Percentiles rank a stretch among this genome's conserved stretches.
phyloP scores from a whole-genome alignment of 2,113 vertebrate species.

The Spea bombifrons region DNA sequence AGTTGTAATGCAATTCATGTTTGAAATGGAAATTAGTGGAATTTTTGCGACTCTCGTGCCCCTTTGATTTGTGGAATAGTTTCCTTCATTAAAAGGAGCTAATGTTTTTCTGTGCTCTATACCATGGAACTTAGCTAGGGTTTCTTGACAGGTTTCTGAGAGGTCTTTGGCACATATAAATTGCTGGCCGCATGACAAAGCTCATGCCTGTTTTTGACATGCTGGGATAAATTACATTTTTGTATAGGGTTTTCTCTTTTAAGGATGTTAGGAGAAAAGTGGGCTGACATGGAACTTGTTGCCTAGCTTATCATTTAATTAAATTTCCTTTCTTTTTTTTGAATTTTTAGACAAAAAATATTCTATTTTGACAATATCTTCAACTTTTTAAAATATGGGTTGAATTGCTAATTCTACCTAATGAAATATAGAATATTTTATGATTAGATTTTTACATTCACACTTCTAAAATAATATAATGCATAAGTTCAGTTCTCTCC shows the following conservation, averaged over 20 bases:
- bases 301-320: slow-evolving; percentile 50
- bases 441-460: too few relatives aligned
- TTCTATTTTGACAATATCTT: too few relatives aligned
- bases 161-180: slow-evolving; percentile 52
- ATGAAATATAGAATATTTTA: too few relatives aligned
- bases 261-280: slow-evolving; percentile 47
- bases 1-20: slow-evolving; percentile 23
- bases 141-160: slow-evolving; percentile 55
- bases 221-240: slow-evolving; percentile 50
- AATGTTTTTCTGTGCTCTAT: slow-evolving; percentile 36
- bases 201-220: slow-evolving; percentile 49
- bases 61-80: slow-evolving; percentile 41
- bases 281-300: slow-evolving; percentile 55
- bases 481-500: too few relatives aligned
- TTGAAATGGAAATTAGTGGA: slow-evolving; percentile 35
- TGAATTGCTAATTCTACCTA: too few relatives aligned
- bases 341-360: too few relatives aligned
- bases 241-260: slow-evolving; percentile 52
- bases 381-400: too few relatives aligned
- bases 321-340: slow-evolving; percentile 31
- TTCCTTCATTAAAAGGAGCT: slow-evolving; percentile 27
- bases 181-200: slow-evolving; percentile 52
- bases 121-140: slow-evolving; percentile 41
- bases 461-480: too few relatives aligned
- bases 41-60: slow-evolving; percentile 16